Base-by-base conservation (phyloP, 2,113 vertebrate genomes). In the Python bivittatus region DNA sequence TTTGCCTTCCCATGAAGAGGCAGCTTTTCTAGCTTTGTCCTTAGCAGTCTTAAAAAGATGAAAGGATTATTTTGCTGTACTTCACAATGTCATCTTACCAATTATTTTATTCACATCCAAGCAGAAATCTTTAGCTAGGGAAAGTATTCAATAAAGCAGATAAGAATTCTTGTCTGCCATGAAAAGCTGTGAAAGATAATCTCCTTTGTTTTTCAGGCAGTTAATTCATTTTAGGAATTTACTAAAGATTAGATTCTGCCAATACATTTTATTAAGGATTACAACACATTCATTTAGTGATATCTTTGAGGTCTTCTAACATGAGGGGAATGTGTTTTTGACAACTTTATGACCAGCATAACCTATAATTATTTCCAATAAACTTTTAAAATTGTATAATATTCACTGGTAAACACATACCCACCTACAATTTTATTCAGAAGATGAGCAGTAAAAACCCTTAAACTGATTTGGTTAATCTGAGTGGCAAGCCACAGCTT, bases 101-200 rank as follows among this genome's bases (percentile, higher is more conserved):
- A 84, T 92, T 89, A 92, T 84, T 92, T 89, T 92, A 9, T 42
- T 89, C 72, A 89, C 91, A 89, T 89, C 57, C 54, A 56, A 89
- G 72, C 72, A 60, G 56, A 84, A 92, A 84, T 84, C 87, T 89
- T 92, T 92, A 89, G 72, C 42, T 61, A 84, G 44, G 86, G 53
- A 89, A 89, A 33, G 38, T 84, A 84, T 92, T 89, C 87, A 92
- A 60, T 84, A 88, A 92, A 84, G 87, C 68, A 88, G 64, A 88
- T 92, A 92, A 92, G 54, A 60, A n/a, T 88, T 58, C 5, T 57
- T 56, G 38, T 88, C 68, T 92, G 42, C 68, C 86, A 33, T 61
- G 68, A 84, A 61, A 88, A 88, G 58, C 86, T 92, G 48, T 83
- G 87, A 72, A 60, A 84, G 68, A 88, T 92, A 92, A 92, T 92